Percentiles rank a stretch among this genome's conserved stretches.
These are phyloP conservation scores for Hippocampus kuda DNA, from an alignment of 2,797 vertebrate genomes.

Conservation along the genomic window DNA sequence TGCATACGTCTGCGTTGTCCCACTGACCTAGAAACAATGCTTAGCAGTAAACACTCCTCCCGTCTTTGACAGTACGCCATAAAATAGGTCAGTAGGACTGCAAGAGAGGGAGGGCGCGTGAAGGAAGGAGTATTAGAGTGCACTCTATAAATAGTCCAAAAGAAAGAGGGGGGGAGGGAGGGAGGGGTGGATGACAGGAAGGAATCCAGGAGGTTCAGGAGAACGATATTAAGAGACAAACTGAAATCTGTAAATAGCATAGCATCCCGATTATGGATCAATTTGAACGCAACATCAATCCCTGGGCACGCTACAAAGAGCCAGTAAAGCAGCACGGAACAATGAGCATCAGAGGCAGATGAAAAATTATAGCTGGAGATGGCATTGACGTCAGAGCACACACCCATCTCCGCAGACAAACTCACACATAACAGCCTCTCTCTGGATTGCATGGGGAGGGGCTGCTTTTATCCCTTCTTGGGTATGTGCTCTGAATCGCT, in stretches of 20 bases:
- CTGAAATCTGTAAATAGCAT: slow-evolving; percentile 30
- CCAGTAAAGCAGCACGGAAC: slow-evolving; percentile 12
- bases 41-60: slow-evolving; percentile 65
- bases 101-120: slow-evolving; percentile 49
- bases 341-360: slow-evolving; percentile 27
- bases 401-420: slow-evolving; percentile 61
- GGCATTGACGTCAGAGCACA: slow-evolving; percentile 63
- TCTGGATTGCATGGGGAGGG: slow-evolving; percentile 56
- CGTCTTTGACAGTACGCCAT: slow-evolving; percentile 58
- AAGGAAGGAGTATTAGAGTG: slow-evolving; percentile 56
- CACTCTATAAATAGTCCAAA: slow-evolving; percentile 69
- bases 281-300: slow-evolving; percentile 36
- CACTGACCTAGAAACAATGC: slow-evolving; percentile 71
- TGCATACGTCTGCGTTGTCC: slow-evolving; percentile 56
- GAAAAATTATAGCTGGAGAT: slow-evolving; percentile 27
- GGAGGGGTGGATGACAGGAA: slow-evolving; percentile 34
- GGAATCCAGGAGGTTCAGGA: slow-evolving; percentile 43
- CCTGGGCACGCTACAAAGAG: slow-evolving; percentile 14
- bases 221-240: slow-evolving; percentile 31
- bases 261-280: slow-evolving; percentile 41
- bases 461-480: slow-evolving; percentile 36
- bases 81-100: slow-evolving; percentile 74
- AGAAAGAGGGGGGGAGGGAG: slow-evolving; percentile 31
- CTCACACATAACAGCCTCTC: slow-evolving; percentile 46
- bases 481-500: slow-evolving; percentile 59